phyloP scores from a whole-genome alignment of 2,797 vertebrate species.

The Euthynnus affinis region DNA sequence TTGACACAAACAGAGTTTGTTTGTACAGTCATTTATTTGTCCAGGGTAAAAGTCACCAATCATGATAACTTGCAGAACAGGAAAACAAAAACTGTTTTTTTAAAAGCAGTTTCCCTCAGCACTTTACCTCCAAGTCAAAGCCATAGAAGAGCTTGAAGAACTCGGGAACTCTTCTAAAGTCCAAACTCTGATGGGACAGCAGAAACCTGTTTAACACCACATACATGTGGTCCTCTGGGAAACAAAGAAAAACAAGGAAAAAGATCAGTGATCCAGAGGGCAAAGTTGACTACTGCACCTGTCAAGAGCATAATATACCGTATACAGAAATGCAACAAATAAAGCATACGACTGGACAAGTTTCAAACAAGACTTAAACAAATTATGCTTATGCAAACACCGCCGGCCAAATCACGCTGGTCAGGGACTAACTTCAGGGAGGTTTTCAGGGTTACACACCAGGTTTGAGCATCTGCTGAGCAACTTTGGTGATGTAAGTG shows the following conservation, averaged over 20 bases:
- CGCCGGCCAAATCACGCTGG: neutral
- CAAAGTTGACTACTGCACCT: neutral
- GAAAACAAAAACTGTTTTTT: neutral
- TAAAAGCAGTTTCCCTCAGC: neutral
- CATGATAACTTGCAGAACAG: neutral
- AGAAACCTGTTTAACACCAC: slow-evolving; percentile 92
- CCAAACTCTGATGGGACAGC: slow-evolving; percentile 92
- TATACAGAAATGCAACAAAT: neutral
- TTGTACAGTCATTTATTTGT: slow-evolving; percentile 24
- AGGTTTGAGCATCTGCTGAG: slow-evolving; percentile 92
- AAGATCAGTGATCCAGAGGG: neutral
- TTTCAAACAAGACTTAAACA: slow-evolving; percentile 1
- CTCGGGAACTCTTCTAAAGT: slow-evolving; percentile 91
- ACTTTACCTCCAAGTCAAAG: slow-evolving; percentile 92
- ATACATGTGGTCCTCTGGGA: slow-evolving; percentile 96
- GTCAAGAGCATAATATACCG: neutral
- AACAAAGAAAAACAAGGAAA: slow-evolving; percentile 13
- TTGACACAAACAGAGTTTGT: slow-evolving; percentile 44
- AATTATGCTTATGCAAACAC: slow-evolving; percentile 19
- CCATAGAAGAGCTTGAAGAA: slow-evolving; percentile 97
- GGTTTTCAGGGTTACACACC: slow-evolving; percentile 81
- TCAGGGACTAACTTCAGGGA: neutral
- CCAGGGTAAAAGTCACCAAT: neutral
- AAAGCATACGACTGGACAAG: neutral
- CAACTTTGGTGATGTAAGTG: slow-evolving; percentile 89